A percentile compares a stretch with the other conserved stretches of the same genome.
These are phyloP conservation scores for Mizuhopecten yessoensis DNA, from an alignment of 1,140 invertebrate species.

Conservation along the genomic window DNA sequence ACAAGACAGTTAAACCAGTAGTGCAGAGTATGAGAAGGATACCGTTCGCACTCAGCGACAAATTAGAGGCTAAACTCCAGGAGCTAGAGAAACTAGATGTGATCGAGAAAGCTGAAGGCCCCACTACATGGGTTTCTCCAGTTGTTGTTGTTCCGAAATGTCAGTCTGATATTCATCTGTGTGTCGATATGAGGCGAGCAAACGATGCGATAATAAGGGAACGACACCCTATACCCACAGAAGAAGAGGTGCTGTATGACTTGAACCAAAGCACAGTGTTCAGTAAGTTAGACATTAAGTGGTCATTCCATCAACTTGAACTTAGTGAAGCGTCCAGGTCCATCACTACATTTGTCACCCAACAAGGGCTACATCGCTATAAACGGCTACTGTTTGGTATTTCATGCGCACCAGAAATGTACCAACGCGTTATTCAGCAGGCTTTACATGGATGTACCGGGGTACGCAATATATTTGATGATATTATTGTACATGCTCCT, in stretches of 20 bases:
- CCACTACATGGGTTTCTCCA: conserved; percentile 71
- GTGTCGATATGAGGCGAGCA: conserved; percentile 68
- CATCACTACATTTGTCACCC: conserved; percentile 65
- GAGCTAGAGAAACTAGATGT: conserved; percentile 54
- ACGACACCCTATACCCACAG: conserved; percentile 60
- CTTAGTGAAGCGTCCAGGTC: conserved; percentile 49
- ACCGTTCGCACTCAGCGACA: conserved; percentile 53
- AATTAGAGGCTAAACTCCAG: conserved; percentile 49
- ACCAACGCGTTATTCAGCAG: conserved; percentile 49
- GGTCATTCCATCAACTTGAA: conserved; percentile 63
- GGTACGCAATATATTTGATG: background rate
- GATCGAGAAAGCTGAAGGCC: conserved; percentile 70
- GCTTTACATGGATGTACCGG: background rate
- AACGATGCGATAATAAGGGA: conserved; percentile 61
- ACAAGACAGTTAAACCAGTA: conserved; percentile 57
- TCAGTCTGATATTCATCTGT: conserved; percentile 57
- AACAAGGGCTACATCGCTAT: conserved; percentile 62
- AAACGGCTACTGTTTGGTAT: conserved; percentile 65
- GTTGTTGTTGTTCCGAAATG: conserved; percentile 69
- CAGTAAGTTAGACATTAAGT: too few relatives aligned
- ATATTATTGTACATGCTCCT: too few relatives aligned
- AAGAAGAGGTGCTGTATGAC: conserved; percentile 64
- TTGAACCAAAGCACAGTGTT: too few relatives aligned
- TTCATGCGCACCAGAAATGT: conserved; percentile 52
- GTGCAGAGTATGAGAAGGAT: conserved; percentile 55